phyloP scores from a whole-genome alignment of 2,113 vertebrate species.

The Phrynosoma blainvillii region DNA sequence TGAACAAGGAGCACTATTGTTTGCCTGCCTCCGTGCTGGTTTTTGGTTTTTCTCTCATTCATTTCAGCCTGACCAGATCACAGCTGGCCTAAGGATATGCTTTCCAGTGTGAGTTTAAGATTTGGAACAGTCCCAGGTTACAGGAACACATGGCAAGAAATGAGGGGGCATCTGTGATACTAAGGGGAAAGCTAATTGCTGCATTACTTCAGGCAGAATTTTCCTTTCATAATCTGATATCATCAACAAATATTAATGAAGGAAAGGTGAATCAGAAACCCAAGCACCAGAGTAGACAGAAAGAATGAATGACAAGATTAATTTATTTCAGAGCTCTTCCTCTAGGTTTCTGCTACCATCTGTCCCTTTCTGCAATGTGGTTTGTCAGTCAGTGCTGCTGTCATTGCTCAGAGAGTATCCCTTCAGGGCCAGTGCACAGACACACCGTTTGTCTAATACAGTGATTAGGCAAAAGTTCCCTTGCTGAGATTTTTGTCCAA shows the following conservation, averaged over 20 bases:
- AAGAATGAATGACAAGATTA: conserved; percentile 39
- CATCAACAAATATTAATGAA: conserved; percentile 61
- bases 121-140: conserved; percentile 80
- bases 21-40: conserved; percentile 63
- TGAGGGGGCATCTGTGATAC: conserved; percentile 66
- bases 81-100: conserved; percentile 79
- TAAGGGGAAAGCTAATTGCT: conserved; percentile 61
- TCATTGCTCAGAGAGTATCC: neutral
- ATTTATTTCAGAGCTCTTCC: conserved; percentile 40
- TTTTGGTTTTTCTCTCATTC: conserved; percentile 73
- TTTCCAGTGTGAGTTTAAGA: conserved; percentile 75
- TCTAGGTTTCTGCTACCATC: conserved; percentile 13
- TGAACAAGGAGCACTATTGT: conserved; percentile 77
- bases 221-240: conserved; percentile 67
- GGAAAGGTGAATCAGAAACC: conserved; percentile 60
- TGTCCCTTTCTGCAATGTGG: neutral
- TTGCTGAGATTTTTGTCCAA: too few species aligned
- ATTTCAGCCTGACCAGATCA: conserved; percentile 69
- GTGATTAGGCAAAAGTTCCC: neutral
- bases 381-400: neutral
- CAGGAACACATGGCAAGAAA: conserved; percentile 75
- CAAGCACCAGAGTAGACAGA: conserved; percentile 43
- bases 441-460: neutral
- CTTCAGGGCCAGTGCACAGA: neutral
- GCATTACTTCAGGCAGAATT: conserved; percentile 65